Evolutionary conservation across 2,113 vertebrate genomes (phyloP).

Genomic region (Calyptommatus sinebrachiatus): DNA sequence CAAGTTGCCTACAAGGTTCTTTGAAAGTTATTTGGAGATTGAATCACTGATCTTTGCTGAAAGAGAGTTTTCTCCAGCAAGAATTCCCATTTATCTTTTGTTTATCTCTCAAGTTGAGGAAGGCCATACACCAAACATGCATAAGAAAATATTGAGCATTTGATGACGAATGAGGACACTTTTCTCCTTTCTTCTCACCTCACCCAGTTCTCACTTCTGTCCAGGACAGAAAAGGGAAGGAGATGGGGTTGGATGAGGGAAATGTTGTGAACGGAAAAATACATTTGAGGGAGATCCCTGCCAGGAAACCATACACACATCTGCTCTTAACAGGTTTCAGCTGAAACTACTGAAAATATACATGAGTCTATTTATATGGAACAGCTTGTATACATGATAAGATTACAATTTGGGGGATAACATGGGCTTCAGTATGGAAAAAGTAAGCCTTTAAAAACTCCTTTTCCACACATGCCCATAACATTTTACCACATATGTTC

Average conservation of each 20-base stretch:
- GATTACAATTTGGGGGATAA: slow-evolving; percentile 58
- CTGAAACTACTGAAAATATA: slow-evolving; percentile 65
- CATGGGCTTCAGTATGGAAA: slow-evolving; percentile 38
- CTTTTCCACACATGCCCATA: slow-evolving; percentile 2
- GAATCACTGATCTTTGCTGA: not conserved
- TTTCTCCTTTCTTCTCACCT: slow-evolving; percentile 12
- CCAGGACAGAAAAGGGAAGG: slow-evolving; percentile 17
- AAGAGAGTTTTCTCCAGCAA: not conserved
- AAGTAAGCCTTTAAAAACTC: slow-evolving; percentile 23
- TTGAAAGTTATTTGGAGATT: not conserved
- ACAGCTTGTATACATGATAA: slow-evolving; percentile 60
- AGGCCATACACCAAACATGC: not conserved
- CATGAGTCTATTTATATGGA: slow-evolving; percentile 61
- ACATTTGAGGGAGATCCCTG: slow-evolving; percentile 37
- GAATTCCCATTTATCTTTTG: not conserved
- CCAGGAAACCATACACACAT: slow-evolving; percentile 47
- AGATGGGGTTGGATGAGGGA: slow-evolving; percentile 8
- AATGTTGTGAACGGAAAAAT: slow-evolving; percentile 42
- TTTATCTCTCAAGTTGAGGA: not conserved
- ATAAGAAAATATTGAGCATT: slow-evolving; percentile 5
- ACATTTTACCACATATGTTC: slow-evolving; percentile 37
- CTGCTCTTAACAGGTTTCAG: slow-evolving; percentile 70
- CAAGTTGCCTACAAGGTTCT: not conserved
- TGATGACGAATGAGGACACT: slow-evolving; percentile 11
- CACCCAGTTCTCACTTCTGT: not conserved